phyloP scores from a whole-genome alignment of 1,140 invertebrate genomes.

The Aphidius ervi region DNA sequence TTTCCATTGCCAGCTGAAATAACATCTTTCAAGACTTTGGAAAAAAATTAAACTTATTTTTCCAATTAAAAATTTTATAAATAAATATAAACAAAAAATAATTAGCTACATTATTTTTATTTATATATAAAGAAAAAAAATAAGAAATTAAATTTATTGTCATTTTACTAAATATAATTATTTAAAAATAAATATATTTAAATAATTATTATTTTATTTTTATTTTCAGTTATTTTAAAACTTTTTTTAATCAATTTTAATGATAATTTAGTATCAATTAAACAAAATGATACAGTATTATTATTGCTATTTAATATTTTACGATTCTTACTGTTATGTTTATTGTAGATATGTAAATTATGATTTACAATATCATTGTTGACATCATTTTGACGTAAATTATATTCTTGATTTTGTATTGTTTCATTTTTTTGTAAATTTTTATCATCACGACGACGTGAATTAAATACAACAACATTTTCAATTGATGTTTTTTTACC shows the following conservation, averaged over 20 bases:
- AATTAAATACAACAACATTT: constrained; percentile 20
- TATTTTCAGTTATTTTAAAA: too few relatives aligned
- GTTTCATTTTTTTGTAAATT: not conserved
- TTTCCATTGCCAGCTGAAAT: constrained; percentile 12
- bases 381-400: not conserved
- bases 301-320: too few relatives aligned
- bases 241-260: too few relatives aligned
- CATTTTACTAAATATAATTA: too few relatives aligned
- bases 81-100: constrained; percentile 1
- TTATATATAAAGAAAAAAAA: too few relatives aligned
- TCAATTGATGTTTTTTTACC: constrained; percentile 14
- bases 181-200: too few relatives aligned
- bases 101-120: too few relatives aligned
- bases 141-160: too few relatives aligned
- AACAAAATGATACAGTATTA: not conserved
- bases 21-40: not conserved
- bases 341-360: not conserved
- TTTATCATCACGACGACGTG: constrained; percentile 19
- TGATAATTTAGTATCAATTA: not conserved
- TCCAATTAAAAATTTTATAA: not conserved
- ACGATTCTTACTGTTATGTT: constrained; percentile 5
- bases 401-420: not conserved
- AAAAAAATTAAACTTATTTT: not conserved
- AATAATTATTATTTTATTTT: too few relatives aligned
- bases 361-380: not conserved